phyloP scores from a whole-genome alignment of 2,797 vertebrate genomes.

The Coilia nasus region DNA sequence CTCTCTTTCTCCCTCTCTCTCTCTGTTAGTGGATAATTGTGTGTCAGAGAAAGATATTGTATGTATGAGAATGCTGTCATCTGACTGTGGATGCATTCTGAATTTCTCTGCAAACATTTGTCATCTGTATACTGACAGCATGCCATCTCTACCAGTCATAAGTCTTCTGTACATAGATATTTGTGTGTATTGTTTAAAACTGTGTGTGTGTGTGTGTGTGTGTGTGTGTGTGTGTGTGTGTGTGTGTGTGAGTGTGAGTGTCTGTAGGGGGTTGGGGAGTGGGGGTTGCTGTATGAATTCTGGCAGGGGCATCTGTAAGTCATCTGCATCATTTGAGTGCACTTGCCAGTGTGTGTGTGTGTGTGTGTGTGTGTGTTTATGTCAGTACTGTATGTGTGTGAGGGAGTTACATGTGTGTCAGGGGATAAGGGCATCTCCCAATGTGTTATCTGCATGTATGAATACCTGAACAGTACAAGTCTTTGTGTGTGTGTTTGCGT shows the following conservation, averaged over 20 bases:
- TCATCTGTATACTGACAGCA: slow-evolving; percentile 1
- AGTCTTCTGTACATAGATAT: neutral
- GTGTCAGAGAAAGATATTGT: neutral
- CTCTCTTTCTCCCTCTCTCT: no score
- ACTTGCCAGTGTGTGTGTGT: neutral
- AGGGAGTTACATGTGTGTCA: neutral
- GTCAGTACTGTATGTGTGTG: neutral
- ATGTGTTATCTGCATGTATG: neutral
- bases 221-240: neutral
- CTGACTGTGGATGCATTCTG: neutral
- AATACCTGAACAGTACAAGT: neutral
- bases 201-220: neutral
- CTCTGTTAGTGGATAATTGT: neutral
- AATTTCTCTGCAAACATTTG: neutral
- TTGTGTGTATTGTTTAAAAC: neutral
- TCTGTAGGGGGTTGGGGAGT: no score
- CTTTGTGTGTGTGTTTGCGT: neutral
- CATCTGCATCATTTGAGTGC: neutral
- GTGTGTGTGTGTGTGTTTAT: slow-evolving; percentile 12
- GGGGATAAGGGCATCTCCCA: neutral
- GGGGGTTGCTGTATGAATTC: neutral
- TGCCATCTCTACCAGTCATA: neutral
- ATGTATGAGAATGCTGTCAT: slow-evolving; percentile 1
- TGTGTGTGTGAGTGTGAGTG: neutral
- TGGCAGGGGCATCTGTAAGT: slow-evolving; percentile 22